Base-by-base conservation (phyloP, 2,797 vertebrate species). In the Catostomus latipinnis region DNA sequence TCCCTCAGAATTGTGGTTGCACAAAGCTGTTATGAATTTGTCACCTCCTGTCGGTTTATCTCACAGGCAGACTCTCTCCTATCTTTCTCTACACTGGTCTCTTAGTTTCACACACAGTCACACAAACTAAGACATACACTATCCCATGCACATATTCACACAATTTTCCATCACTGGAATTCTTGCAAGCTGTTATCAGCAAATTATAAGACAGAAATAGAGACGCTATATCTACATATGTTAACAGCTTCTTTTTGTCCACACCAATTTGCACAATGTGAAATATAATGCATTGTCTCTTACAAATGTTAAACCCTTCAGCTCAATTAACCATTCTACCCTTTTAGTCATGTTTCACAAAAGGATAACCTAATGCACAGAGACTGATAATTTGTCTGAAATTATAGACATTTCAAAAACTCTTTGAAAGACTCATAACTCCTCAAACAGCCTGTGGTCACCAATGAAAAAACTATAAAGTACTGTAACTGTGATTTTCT, bases 41-140 rank as follows among this genome's bases (percentile, higher is more conserved):
- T 92, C 91, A 92, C 91, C 91, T 90, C 85, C 81, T 82, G 86
- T 91, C 85, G 87, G 80, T 93, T 94, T 94, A 94, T 94, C 94
- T 91, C 49, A 46, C 90, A 80, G 87, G 56, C 78, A 72, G 54
- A 57, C 67, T 76, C 72, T 65, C 69, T 71, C 46, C 58, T 83
- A 49, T 83, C 72, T 83, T 13, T 79, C 14, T 63, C 16, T 78
- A 46, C 8, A 79, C 71, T 83, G 85, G 84, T 82, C 82, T 87
- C 75, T 85, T 87, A 92, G 87, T 34, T 34, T 2, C 34, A 92
- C 88, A 83, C 5, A 46, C 54, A 12, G 62, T 49, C 79, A 80
- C 84, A 85, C 34, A 16, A 12, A 14, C 14, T 43, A 22, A 45
- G 1, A 57, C 5, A 22, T 5, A 70, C 22, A 61, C 34, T 53